These are phyloP conservation scores for Bombus terrestris DNA, from an alignment of 1,140 invertebrate species.

Conservation along the genomic window DNA sequence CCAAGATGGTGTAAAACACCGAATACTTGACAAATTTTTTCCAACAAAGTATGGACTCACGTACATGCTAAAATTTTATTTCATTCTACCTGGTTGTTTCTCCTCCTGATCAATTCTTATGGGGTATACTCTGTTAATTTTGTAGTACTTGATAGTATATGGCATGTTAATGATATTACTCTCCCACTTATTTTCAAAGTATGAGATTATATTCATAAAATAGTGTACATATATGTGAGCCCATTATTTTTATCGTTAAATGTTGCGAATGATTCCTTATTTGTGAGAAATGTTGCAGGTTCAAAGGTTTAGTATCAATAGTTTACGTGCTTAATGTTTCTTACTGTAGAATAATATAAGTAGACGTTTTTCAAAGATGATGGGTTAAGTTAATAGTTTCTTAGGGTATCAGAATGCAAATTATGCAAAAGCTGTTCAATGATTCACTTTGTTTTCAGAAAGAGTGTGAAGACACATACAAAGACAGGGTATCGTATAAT, in stretches of 20 bases:
- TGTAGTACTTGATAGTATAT: conserved; percentile 19
- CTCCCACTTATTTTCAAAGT: background rate
- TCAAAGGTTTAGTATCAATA: conserved; percentile 37
- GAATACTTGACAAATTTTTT: background rate
- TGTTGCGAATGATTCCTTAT: conserved; percentile 33
- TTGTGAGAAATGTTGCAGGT: conserved; percentile 35
- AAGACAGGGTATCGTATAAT: conserved; percentile 91
- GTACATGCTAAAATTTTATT: conserved; percentile 38
- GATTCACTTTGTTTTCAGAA: conserved; percentile 88
- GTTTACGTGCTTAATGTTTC: conserved; percentile 4
- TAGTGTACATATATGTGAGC: conserved; percentile 43
- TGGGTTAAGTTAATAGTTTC: conserved; percentile 52
- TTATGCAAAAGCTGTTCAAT: conserved; percentile 73
- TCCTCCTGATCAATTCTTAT: background rate
- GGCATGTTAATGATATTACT: conserved; percentile 17
- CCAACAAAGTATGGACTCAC: conserved; percentile 35
- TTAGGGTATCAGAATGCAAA: conserved; percentile 49
- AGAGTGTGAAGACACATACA: conserved; percentile 91
- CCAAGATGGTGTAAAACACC: background rate
- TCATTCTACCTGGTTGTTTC: conserved; percentile 19
- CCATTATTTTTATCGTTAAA: conserved; percentile 26
- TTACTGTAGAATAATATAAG: conserved; percentile 28
- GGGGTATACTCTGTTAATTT: background rate
- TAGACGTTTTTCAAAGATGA: conserved; percentile 33
- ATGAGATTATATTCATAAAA: background rate